These are phyloP conservation scores for Bugula neritina DNA, from an alignment of 2,888 invertebrate species.

Conservation along the genomic window DNA sequence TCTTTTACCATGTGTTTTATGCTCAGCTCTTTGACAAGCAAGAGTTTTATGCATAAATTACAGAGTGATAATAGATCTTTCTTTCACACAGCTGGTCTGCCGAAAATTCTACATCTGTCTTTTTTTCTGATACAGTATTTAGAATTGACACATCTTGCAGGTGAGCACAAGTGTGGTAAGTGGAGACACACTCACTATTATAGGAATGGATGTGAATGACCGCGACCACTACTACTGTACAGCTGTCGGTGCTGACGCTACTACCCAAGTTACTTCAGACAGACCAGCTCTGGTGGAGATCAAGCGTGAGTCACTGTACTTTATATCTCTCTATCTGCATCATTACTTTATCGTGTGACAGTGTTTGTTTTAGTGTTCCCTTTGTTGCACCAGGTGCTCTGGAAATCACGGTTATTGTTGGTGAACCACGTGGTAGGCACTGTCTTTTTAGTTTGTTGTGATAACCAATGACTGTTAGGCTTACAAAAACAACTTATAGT, in stretches of 20 bases:
- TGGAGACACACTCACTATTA: conserved; percentile 22
- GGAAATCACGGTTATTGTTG: background rate
- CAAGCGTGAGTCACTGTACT: background rate
- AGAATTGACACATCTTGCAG: conserved; percentile 7
- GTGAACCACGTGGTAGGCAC: background rate
- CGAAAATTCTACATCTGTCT: too few species aligned
- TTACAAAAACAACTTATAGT: too few species aligned
- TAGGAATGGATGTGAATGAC: background rate
- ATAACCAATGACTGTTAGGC: background rate
- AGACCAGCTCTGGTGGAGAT: background rate
- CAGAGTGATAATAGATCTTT: too few species aligned
- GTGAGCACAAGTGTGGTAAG: background rate
- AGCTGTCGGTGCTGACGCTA: conserved; percentile 11
- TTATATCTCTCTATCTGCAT: too few species aligned
- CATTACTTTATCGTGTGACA: too few species aligned
- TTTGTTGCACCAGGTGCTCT: background rate
- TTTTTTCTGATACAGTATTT: too few species aligned
- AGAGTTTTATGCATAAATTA: too few species aligned
- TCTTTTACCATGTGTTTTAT: too few species aligned
- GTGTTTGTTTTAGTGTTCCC: too few species aligned
- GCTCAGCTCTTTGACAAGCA: too few species aligned
- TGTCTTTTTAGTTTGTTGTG: background rate
- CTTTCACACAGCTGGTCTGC: too few species aligned
- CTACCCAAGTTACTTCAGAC: background rate
- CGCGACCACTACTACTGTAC: conserved; percentile 26